Evolutionary conservation across 2,797 vertebrate genomes (phyloP).

Genomic region (Microhierax caerulescens): DNA sequence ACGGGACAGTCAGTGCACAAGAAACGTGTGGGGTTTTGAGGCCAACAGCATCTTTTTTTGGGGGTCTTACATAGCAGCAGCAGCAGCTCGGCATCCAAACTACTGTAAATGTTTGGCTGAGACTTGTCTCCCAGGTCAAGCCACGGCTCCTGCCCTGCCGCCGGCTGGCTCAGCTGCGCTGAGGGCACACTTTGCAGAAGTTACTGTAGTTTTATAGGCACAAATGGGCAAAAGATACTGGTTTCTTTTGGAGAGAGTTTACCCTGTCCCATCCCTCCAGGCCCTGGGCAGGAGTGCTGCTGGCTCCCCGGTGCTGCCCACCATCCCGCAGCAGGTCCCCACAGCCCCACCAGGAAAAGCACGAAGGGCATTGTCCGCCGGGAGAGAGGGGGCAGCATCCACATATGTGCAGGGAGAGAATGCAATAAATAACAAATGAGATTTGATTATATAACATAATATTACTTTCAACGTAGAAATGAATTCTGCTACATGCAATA

Average conservation of each 20-base stretch:
- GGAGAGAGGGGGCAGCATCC: neutral
- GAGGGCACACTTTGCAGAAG: neutral
- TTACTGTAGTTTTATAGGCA: neutral
- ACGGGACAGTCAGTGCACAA: fast-evolving
- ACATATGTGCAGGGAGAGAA: neutral
- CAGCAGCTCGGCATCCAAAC: neutral
- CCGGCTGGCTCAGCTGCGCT: neutral
- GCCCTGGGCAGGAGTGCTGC: fast-evolving
- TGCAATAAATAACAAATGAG: conserved; percentile 17
- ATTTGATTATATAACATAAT: neutral
- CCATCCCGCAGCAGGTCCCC: neutral
- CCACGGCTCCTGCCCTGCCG: neutral
- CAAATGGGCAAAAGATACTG: neutral
- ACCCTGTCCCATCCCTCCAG: fast-evolving
- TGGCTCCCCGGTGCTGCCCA: fast-evolving
- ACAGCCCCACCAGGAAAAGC: neutral
- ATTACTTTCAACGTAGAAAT: neutral
- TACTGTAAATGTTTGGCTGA: neutral
- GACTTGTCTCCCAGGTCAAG: neutral
- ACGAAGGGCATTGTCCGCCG: neutral
- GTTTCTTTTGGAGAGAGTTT: neutral
- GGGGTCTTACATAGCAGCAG: neutral
- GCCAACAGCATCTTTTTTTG: neutral
- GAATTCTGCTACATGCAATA: neutral
- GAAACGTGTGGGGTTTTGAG: neutral